These are phyloP conservation scores for Baccha elongata DNA, from an alignment of 2,888 invertebrate genomes.

Conservation along the genomic window DNA sequence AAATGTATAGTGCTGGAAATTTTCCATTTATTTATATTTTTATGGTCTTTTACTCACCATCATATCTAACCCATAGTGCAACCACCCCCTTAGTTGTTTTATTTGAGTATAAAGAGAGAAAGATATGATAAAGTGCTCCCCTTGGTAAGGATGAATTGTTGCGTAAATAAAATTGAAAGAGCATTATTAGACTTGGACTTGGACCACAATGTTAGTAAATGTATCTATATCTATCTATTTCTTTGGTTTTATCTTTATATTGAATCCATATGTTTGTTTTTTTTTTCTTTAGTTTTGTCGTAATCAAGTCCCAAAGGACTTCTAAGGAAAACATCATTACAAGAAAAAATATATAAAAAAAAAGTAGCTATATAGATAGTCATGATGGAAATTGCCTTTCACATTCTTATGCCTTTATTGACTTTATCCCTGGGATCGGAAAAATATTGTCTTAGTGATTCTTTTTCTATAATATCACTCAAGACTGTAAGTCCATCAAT, in stretches of 20 bases:
- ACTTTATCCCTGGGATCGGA: constrained; percentile 25
- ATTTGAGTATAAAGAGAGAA: not conserved
- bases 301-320: constrained; percentile 68
- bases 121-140: constrained; percentile 67
- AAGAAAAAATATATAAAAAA: not conserved
- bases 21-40: constrained; percentile 43
- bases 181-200: constrained; percentile 41
- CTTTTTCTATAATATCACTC: constrained; percentile 3
- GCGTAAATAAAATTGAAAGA: constrained; percentile 60
- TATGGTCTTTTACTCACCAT: constrained; percentile 42
- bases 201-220: constrained; percentile 5
- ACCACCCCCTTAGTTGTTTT: not conserved
- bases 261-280: constrained; percentile 54
- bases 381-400: constrained; percentile 30
- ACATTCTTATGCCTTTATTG: constrained; percentile 40
- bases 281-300: constrained; percentile 21
- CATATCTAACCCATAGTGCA: constrained; percentile 5
- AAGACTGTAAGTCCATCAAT: constrained; percentile 4
- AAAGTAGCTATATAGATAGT: not conserved
- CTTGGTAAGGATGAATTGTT: constrained; percentile 65
- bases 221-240: constrained; percentile 1
- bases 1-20: constrained; percentile 11
- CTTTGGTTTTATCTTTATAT: constrained; percentile 47
- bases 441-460: constrained; percentile 43
- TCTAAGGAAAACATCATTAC: constrained; percentile 25